Evolutionary conservation across 2,888 invertebrate species (phyloP), one percentile per base, ranked within the genome.

Genomic region (Amphimallon solstitiale): DNA sequence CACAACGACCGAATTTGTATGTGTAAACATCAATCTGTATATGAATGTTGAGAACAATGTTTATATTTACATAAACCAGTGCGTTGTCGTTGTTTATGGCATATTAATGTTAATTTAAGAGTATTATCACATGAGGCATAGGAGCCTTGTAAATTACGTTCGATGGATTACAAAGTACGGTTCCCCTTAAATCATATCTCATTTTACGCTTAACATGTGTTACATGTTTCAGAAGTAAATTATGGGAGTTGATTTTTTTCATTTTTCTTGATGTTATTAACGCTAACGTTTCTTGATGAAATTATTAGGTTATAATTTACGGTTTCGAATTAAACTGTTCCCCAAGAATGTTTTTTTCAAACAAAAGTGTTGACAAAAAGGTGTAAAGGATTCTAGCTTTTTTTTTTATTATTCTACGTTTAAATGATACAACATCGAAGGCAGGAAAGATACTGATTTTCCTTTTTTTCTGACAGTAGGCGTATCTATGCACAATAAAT

Each of bases 121-220:
- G 12, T 23, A 49, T 29, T 49, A 49, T 12, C 23, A 29, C 12
- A 49, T 49, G 21, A 49, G 12, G 23, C 9, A 49, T 49, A 29
- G 48, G 48, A 14, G 29, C 29, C 29, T 49, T 49, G 48, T 49
- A 49, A 49, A 49, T 49, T 49, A 23, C 48, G 2, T 49, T n/a
- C 29, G 23, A 49, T 29, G 48, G 48, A 49, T 49, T 23, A 49
- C 48, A 19, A 19, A 10, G 17, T 46, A 46, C 19, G 29, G 29
- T 49, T 23, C 12, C n/a, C 21, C n/a, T 48, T 21, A 48, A 48
- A 48, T 21, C 23, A 48, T 21, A 48, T 48, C 48, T 14, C 12
- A 14, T 29, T 48, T 21, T 21, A 12, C 14, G 14, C 23, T n/a
- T 49, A 46, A 23, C 29, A 14, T 23, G 29, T 49, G 48, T 49